A percentile compares a stretch with the other conserved stretches of the same genome.
Conservation (phyloP, 2,113 vertebrate genomes). For the Lophura nycthemera region DNA sequence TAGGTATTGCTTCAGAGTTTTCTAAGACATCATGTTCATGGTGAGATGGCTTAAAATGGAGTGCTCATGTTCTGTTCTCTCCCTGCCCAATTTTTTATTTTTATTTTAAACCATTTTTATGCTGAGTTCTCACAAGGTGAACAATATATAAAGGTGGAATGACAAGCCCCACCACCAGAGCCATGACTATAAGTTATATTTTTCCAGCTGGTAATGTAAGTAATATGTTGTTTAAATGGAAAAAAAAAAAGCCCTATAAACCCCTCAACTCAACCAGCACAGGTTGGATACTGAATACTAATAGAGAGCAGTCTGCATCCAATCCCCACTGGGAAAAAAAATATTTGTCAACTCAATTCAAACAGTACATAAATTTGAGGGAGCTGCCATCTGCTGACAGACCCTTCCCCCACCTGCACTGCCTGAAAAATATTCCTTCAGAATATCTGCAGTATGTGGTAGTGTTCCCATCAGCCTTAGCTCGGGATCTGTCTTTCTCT, state of each 20-base stretch:
- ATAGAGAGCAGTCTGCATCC: not conserved
- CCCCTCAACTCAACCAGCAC: not conserved
- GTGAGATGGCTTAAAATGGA: not conserved
- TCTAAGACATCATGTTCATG: not conserved
- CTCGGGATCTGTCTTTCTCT: not conserved
- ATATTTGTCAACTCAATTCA: constrained; percentile 32
- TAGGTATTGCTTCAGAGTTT: not conserved
- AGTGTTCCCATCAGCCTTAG: not conserved
- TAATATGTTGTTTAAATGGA: not conserved
- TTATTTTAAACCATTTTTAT: not conserved
- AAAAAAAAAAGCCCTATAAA: not conserved
- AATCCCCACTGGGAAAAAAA: not conserved
- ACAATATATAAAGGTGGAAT: not conserved
- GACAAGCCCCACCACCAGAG: not conserved
- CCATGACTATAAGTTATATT: not conserved
- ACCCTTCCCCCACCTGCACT: not conserved
- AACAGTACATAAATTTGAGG: constrained; percentile 17
- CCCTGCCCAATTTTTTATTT: not conserved
- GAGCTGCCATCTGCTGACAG: constrained; percentile 29
- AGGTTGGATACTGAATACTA: not conserved
- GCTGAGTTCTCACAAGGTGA: not conserved
- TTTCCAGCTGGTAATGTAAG: not conserved
- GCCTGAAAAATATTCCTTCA: not conserved
- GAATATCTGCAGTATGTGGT: not conserved
- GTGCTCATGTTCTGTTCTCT: not conserved